Conservation (phyloP, 2,113 vertebrate species). For the Hydropotes inermis region DNA sequence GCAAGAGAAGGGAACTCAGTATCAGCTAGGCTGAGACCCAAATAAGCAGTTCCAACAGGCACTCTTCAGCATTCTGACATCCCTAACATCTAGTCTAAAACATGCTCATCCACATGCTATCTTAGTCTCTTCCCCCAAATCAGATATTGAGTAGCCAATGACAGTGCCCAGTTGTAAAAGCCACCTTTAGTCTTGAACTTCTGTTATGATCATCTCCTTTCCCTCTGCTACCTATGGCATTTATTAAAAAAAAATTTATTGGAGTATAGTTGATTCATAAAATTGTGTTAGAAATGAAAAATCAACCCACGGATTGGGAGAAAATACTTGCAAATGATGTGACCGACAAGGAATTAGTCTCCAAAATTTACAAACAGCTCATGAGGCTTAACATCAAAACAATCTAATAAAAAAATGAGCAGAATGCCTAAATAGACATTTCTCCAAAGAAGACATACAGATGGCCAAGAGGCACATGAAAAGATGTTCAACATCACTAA, state of each 20-base stretch:
- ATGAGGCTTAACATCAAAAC: background rate
- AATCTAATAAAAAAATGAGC: background rate
- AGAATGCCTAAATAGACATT: background rate
- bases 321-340: background rate
- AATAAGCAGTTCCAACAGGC: background rate
- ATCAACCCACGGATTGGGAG: background rate
- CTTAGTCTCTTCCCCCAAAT: background rate
- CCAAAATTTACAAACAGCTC: background rate
- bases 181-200: background rate
- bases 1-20: background rate
- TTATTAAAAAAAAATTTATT: background rate
- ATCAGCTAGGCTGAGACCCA: background rate
- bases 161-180: background rate
- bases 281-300: background rate
- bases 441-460: background rate
- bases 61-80: background rate
- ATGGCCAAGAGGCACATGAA: background rate
- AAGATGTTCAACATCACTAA: background rate
- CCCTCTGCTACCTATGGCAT: background rate
- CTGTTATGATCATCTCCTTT: no score
- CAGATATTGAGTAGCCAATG: background rate
- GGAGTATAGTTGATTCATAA: background rate
- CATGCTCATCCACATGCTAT: background rate
- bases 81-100: background rate
- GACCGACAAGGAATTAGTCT: background rate